Base-by-base conservation (phyloP, 1,140 invertebrate genomes). In the Monochamus saltuarius region DNA sequence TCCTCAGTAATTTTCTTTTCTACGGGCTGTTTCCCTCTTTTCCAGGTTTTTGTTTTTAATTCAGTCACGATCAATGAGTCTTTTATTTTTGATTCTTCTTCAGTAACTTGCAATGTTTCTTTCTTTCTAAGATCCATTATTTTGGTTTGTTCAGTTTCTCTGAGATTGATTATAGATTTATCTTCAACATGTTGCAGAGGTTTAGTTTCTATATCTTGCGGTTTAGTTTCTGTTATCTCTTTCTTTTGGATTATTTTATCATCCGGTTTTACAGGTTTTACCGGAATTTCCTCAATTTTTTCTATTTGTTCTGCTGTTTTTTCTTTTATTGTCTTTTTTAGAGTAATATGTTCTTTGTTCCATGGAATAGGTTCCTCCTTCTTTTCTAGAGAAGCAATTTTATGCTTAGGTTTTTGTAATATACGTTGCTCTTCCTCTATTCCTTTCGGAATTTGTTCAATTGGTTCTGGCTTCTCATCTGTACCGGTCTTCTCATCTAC, bases 331-430 rank as follows among this genome's bases (percentile, higher is more conserved):
- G 72, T 59, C 58, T 68, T 73, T 53, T 78, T 79, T 1, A 81
- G 35, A 22, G 66, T 70, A 36, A 77, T 67, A 63, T 69, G 70
- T 68, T 80, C 72, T 57, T 77, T 70, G 14, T 71, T 78, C 77
- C 75, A 79, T 10, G 76, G 76, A 56, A 77, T 68, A 9, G 70
- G 6, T 29, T 14, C 72, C 73, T 0, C 73, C 71, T 19, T 69
- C 57, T 13, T 8, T 34, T 10, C 11, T 14, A 22, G 4, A 29
- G 19, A 7, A 34, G n/a, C 49, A 37, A 11, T 14, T 11, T 3
- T 35, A 59, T 72, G 73, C 17, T 46, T 46, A n/a, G 10, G 43
- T 52, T 46, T 45, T 40, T 52, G 38, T 51, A 52, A 38, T 13
- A 4, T 19, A 16, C n/a, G 8, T 40, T 65, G 11, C 72, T 67